Evolutionary conservation across 23 tunicate genomes (phyloP), one percentile per base, ranked within the genome.

Genomic region (Trididemnum miniatum): DNA sequence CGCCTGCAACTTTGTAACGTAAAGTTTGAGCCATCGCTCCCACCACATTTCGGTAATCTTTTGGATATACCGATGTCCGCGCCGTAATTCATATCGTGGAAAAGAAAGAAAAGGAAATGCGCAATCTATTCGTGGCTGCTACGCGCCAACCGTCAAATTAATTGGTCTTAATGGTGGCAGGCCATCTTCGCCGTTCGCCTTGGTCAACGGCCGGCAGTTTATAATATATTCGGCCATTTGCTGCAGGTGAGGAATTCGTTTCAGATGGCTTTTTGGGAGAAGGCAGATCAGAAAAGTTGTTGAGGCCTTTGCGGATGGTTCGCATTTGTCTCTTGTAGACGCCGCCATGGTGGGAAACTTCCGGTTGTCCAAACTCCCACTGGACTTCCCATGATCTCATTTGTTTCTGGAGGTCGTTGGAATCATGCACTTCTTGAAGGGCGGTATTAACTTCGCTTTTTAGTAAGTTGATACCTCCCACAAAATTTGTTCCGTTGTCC

Each of bases 121-220:
- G 15, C 12, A 44, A 44, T n/a, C n/a, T n/a, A n/a, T n/a, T n/a
- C n/a, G n/a, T 15, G 54, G 54, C 12, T 44, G 9, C 9, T 7
- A 15, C 15, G 69, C 30, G 20, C 69, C 69, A 62, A 62, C 69
- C 69, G 22, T 62, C 69, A 62, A 62, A 4, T 62, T 24, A 25
- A 62, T 62, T n/a, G 69, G 69, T 62, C 69, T n/a, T 24, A 62
- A 62, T 15, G 69, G 69, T 9, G 69, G 69, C 5, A 62, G 69
- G 20, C 69, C 69, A 24, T 62, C 69, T 22, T 62, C 69, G 5
- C 23, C 15, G 15, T 4, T 4, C 30, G 69, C 15, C 24, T 62
- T 62, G 69, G 69, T 9, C 5, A 62, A 24, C 22, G 69, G 69
- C 30, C 69, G 15, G 30, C 69, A 62, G 22, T 62, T 62, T 4